A percentile compares a stretch with the other conserved stretches of the same genome.
Conservation (phyloP, 2,888 invertebrate species). For the Cerastis leucographa region DNA sequence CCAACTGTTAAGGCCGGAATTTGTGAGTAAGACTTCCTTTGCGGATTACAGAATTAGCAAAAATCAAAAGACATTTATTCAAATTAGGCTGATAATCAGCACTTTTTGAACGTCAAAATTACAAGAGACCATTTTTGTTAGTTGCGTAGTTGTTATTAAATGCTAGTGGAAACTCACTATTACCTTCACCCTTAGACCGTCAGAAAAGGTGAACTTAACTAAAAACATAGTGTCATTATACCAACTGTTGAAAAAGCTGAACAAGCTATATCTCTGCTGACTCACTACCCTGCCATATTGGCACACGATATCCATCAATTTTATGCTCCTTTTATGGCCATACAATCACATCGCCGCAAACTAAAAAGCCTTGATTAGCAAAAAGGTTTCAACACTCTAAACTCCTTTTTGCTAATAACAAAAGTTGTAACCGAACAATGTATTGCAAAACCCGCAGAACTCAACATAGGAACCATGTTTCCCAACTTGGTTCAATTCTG, state of each 20-base stretch:
- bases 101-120: no score
- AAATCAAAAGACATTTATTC: no score
- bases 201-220: no score
- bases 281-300: background rate
- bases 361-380: constrained; percentile 36
- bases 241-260: background rate
- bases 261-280: background rate
- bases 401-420: constrained; percentile 18
- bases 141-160: no score
- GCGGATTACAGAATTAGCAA: no score
- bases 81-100: no score
- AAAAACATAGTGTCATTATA: no score
- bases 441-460: constrained; percentile 28
- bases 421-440: constrained; percentile 40
- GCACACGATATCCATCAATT: background rate
- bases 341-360: background rate
- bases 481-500: constrained; percentile 31
- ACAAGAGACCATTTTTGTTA: no score
- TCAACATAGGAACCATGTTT: constrained; percentile 19
- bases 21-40: no score
- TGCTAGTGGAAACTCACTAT: no score
- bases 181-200: no score
- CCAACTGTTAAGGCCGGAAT: no score
- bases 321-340: background rate
- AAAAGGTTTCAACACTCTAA: constrained; percentile 33